Evolutionary conservation across 2,797 vertebrate genomes (phyloP).

Genomic region (Amniataba percoides): DNA sequence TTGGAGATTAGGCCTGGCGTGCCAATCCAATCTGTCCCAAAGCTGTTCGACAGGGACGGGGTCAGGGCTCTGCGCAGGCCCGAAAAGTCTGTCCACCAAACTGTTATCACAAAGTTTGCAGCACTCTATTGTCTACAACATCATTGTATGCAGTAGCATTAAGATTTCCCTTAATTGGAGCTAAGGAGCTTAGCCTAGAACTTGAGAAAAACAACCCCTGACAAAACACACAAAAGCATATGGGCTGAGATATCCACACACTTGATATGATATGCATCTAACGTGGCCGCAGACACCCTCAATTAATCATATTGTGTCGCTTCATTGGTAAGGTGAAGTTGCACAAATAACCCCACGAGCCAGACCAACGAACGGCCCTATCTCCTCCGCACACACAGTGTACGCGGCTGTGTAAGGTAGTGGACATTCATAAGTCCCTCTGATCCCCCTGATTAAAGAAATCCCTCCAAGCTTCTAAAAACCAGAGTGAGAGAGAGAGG

Average conservation of each 20-base stretch:
- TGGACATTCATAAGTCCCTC: constrained; percentile 77
- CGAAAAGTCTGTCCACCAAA: not conserved
- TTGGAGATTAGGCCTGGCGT: constrained; percentile 21
- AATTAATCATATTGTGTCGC: constrained; percentile 35
- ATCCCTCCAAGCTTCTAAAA: constrained; percentile 64
- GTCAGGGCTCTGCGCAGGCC: constrained; percentile 1
- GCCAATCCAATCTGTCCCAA: constrained; percentile 7
- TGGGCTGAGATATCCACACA: not conserved
- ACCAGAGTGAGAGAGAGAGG: constrained; percentile 34
- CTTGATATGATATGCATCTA: constrained; percentile 1
- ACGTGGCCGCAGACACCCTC: constrained; percentile 9
- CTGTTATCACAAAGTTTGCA: not conserved
- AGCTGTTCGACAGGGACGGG: constrained; percentile 7
- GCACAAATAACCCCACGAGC: constrained; percentile 24
- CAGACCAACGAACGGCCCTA: constrained; percentile 32
- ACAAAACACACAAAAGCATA: constrained; percentile 11
- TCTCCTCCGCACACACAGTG: constrained; percentile 45
- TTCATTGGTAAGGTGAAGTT: constrained; percentile 48
- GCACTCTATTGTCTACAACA: not conserved
- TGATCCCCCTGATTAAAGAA: constrained; percentile 82
- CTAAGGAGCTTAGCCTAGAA: constrained; percentile 10
- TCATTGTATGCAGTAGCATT: not conserved
- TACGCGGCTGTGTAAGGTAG: constrained; percentile 59
- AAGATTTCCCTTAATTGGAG: not conserved
- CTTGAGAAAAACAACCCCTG: not conserved